Conservation (phyloP, 2,888 invertebrate species). For the Halictus ligatus region DNA sequence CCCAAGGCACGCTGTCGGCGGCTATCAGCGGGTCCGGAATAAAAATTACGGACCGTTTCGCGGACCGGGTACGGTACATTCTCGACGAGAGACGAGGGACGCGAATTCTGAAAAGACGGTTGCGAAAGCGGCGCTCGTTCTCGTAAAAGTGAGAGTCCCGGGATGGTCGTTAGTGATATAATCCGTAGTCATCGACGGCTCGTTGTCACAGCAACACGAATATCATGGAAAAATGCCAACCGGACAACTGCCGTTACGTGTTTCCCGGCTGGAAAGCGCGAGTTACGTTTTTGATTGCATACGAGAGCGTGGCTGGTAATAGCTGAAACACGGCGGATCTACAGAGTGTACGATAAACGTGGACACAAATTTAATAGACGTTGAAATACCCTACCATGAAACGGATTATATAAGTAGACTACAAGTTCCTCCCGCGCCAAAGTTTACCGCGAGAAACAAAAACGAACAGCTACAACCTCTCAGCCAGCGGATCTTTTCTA, state of each 20-base stretch:
- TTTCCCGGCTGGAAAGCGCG: background rate
- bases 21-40: background rate
- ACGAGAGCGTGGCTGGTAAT: conserved; percentile 33
- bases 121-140: conserved; percentile 40
- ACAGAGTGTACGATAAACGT: background rate
- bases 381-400: background rate
- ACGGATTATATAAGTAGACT: background rate
- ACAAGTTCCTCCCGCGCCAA: too few species aligned
- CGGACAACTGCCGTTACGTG: conserved; percentile 14
- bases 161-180: conserved; percentile 47
- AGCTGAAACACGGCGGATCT: background rate
- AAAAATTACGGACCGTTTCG: conserved; percentile 7
- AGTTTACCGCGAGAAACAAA: too few species aligned
- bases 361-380: background rate
- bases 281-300: conserved; percentile 51
- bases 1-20: background rate
- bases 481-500: too few species aligned
- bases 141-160: conserved; percentile 54
- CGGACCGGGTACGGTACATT: background rate
- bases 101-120: conserved; percentile 29
- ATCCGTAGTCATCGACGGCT: conserved; percentile 36
- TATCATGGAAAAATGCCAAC: background rate
- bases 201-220: conserved; percentile 27
- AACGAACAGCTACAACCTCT: too few species aligned
- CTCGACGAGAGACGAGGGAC: background rate